Percentiles rank a stretch among this genome's conserved stretches.
phyloP scores from a whole-genome alignment of 2,113 vertebrate genomes.

The Nestor notabilis region DNA sequence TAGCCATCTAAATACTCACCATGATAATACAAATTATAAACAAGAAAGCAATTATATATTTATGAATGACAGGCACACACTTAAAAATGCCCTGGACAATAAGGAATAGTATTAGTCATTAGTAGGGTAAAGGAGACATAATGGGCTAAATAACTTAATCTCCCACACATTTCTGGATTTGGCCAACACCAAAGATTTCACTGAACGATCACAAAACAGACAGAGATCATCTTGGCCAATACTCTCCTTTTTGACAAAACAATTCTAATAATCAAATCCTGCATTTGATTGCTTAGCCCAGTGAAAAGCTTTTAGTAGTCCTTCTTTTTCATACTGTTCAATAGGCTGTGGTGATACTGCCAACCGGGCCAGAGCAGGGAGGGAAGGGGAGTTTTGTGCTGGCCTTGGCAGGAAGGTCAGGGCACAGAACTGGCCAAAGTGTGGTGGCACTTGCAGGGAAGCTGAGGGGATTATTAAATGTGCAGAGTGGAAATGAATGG shows the following conservation, averaged over 20 bases:
- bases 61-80: background rate
- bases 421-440: background rate
- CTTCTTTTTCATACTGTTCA: background rate
- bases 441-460: background rate
- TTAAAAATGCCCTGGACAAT: background rate
- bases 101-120: background rate
- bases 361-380: background rate
- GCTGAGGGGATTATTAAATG: background rate
- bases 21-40: background rate
- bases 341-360: background rate
- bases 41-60: background rate
- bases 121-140: background rate
- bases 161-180: slow-evolving; percentile 5
- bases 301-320: background rate
- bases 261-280: slow-evolving; percentile 31
- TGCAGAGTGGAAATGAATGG: background rate
- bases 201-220: background rate
- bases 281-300: background rate
- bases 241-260: slow-evolving; percentile 9
- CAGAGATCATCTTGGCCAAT: slow-evolving; percentile 19
- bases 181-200: background rate
- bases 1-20: background rate
- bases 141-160: slow-evolving; percentile 36
- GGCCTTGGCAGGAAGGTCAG: background rate
- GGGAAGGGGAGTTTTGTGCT: background rate